phyloP scores from a whole-genome alignment of 2,888 invertebrate genomes.

The Agrochola lychnidis region DNA sequence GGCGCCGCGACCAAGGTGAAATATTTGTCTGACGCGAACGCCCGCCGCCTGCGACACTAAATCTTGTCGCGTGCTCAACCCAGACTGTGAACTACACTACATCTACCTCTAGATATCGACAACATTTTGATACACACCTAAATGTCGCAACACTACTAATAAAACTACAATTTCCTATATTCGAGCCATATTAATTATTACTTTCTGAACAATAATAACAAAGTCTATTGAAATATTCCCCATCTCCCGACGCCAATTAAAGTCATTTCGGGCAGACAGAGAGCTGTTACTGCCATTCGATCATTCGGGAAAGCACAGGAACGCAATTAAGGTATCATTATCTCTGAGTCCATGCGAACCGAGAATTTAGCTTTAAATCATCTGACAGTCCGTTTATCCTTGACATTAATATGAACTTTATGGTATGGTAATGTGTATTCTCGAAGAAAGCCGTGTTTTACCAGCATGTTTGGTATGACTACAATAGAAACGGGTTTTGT shows the following conservation, averaged over 20 bases:
- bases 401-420: constrained; percentile 75
- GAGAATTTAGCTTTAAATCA: constrained; percentile 79
- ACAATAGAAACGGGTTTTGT: too few species aligned
- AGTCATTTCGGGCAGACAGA: constrained; percentile 79
- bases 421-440: constrained; percentile 67
- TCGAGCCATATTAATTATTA: constrained; percentile 49
- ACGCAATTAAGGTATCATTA: constrained; percentile 86
- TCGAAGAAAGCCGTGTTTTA: constrained; percentile 42
- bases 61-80: constrained; percentile 86
- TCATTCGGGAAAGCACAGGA: constrained; percentile 82
- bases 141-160: constrained; percentile 47
- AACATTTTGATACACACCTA: constrained; percentile 69
- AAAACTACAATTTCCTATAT: constrained; percentile 44
- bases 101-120: constrained; percentile 74
- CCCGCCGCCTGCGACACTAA: constrained; percentile 77
- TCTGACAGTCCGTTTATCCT: constrained; percentile 75
- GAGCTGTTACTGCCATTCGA: constrained; percentile 86
- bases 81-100: constrained; percentile 70
- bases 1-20: constrained; percentile 83
- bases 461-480: background rate
- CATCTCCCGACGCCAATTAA: constrained; percentile 78
- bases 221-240: constrained; percentile 66
- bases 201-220: constrained; percentile 57
- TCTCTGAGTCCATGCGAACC: constrained; percentile 71
- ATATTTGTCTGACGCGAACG: constrained; percentile 83